These are phyloP conservation scores for Apis dorsata DNA, from an alignment of 1,140 invertebrate genomes.

Conservation along the genomic window DNA sequence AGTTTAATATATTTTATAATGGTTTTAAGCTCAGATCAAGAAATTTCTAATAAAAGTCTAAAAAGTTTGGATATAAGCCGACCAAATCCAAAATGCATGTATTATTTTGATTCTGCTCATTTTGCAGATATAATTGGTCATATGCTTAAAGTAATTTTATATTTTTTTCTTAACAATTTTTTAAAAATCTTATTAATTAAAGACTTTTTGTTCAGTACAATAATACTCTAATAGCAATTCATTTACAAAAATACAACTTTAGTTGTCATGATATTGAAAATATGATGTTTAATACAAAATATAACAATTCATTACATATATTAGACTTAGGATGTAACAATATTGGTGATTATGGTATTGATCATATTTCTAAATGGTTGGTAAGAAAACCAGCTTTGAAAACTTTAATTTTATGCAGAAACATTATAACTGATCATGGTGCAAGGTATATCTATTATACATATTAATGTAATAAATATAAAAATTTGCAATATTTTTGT, in stretches of 20 bases:
- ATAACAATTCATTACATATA: conserved; percentile 79
- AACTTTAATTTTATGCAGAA: conserved; percentile 80
- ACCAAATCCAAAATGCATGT: conserved; percentile 75
- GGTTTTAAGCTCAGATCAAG: conserved; percentile 75
- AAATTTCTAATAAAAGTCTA: conserved; percentile 72
- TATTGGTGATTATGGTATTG: conserved; percentile 81
- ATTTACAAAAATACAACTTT: conserved; percentile 82
- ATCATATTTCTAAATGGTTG: conserved; percentile 80
- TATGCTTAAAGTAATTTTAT: conserved; percentile 69
- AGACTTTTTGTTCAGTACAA: conserved; percentile 72
- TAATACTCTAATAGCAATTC: conserved; percentile 78
- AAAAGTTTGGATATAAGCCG: conserved; percentile 81
- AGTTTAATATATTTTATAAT: conserved; percentile 79
- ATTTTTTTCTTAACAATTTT: neutral
- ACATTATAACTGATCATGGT: conserved; percentile 80
- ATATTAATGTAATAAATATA: too few species aligned
- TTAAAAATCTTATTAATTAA: conserved; percentile 8
- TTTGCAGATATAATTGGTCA: conserved; percentile 69
- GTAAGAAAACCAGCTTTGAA: conserved; percentile 75
- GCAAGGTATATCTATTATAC: conserved; percentile 71
- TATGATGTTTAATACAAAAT: conserved; percentile 77
- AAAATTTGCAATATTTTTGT: too few species aligned
- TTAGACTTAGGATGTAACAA: conserved; percentile 82
- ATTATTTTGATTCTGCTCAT: conserved; percentile 66
- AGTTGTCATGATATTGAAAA: conserved; percentile 81